Base-by-base conservation (phyloP, 2,888 invertebrate species). In the Crioceris asparagi region DNA sequence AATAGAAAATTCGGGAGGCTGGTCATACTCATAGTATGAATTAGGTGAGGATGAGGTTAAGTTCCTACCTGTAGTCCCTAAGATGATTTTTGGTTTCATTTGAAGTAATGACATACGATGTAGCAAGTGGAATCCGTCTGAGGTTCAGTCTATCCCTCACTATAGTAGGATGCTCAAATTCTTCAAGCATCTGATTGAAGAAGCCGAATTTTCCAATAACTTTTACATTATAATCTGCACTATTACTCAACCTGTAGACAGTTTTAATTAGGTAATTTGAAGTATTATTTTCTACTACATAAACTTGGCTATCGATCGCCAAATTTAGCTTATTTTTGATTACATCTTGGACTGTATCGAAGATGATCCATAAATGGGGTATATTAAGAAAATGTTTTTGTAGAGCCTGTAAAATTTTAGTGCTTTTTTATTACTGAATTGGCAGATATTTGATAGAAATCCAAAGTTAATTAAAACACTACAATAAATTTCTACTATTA, bases 51-150 rank as follows among this genome's bases (percentile, higher is more conserved):
- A 12, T 36, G 16, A 7, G 11, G 17, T 17, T 26, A 2, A 19
- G 2, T 21, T 32, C 15, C 44, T 46, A 60, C 60, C 57, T 52
- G 44, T 62, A 66, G 54, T 69, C 69, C 32, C 57, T 59, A 32
- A 69, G 47, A 50, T 69, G 68, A 44, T 66, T 56, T 15, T 62
- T 37, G 2, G 66, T 60, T 30, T 65, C 59, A 2, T 56, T 53
- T 47, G 65, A 53, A 3, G 61, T 59, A 29, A 67, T 41, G n/a
- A 62, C 61, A 35, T 52, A 50, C 6, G 57, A 55, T 6, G 55
- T 47, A 11, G 47, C 55, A 4, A 63, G 25, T 11, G 36, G 35
- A 10, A 46, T 37, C 17, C 57, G 55, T 41, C 52, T 50, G 15
- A 63, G 32, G 30, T 46, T 26, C 10, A 37, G 35, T 19, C 46